Conservation (phyloP, 2,797 vertebrate genomes). For the Schizothorax lantsangensis region DNA sequence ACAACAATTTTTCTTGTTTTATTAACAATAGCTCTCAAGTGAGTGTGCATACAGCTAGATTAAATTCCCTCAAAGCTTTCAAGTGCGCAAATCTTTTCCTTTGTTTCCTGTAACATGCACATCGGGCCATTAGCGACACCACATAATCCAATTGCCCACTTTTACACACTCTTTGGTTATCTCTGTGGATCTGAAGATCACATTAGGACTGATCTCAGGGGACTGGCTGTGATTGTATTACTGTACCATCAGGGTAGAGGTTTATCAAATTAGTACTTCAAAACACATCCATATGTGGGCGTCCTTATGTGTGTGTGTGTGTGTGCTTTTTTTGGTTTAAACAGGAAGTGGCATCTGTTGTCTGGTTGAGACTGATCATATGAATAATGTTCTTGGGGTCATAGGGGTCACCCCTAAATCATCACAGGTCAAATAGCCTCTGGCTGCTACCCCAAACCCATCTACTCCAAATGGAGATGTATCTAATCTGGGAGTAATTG, state of each 20-base stretch:
- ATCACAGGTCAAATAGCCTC: conserved; percentile 68
- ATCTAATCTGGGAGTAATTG: conserved; percentile 67
- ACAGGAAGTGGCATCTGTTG: conserved; percentile 80
- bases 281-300: conserved; percentile 70
- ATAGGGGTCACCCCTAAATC: conserved; percentile 70
- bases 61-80: conserved; percentile 51
- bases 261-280: conserved; percentile 65
- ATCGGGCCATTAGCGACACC: conserved; percentile 71
- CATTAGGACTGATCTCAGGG: conserved; percentile 71
- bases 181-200: conserved; percentile 66
- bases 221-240: conserved; percentile 76
- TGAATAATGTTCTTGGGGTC: conserved; percentile 70
- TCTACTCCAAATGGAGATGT: conserved; percentile 67
- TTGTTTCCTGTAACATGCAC: conserved; percentile 68
- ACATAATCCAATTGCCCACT: conserved; percentile 75
- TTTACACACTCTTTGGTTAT: conserved; percentile 72
- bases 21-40: conserved; percentile 41
- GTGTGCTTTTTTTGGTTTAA: conserved; percentile 29
- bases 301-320: conserved; percentile 23
- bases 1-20: conserved; percentile 29
- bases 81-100: conserved; percentile 40
- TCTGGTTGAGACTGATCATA: conserved; percentile 75
- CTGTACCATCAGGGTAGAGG: conserved; percentile 49
- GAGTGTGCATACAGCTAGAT: conserved; percentile 44
- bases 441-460: conserved; percentile 69